These are phyloP conservation scores for Busseola fusca DNA, from an alignment of 2,888 invertebrate species.

Conservation along the genomic window DNA sequence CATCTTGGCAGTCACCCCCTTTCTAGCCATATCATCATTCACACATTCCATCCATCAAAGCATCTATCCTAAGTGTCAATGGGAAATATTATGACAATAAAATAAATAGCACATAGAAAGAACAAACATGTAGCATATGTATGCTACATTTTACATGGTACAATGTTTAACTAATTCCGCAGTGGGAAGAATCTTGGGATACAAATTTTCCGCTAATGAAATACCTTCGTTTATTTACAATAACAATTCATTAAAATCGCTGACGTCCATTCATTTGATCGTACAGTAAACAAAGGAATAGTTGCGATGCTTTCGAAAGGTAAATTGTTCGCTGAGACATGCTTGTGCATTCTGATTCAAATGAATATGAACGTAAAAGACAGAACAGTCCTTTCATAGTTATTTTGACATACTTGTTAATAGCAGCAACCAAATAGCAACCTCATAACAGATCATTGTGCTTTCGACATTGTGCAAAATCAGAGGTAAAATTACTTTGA, in stretches of 20 bases:
- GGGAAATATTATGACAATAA: background rate
- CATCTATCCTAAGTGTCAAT: background rate
- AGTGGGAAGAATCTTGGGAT: slow-evolving; percentile 9
- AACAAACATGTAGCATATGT: too few relatives aligned
- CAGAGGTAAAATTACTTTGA: background rate
- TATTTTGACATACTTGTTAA: too few relatives aligned
- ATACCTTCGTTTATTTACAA: slow-evolving; percentile 27
- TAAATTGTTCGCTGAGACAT: background rate
- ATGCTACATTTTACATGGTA: background rate
- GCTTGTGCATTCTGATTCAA: slow-evolving; percentile 13
- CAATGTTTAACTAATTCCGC: background rate
- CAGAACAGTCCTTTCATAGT: too few relatives aligned
- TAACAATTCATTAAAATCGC: slow-evolving; percentile 30
- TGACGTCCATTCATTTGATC: slow-evolving; percentile 26
- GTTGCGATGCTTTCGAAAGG: slow-evolving; percentile 15
- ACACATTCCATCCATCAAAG: too few relatives aligned
- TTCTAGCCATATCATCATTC: too few relatives aligned
- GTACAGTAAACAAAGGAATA: slow-evolving; percentile 41
- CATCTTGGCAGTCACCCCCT: too few relatives aligned
- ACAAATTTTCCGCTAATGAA: slow-evolving; percentile 41
- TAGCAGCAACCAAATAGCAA: too few relatives aligned
- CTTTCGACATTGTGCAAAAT: background rate
- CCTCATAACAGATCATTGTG: background rate
- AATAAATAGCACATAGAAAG: background rate
- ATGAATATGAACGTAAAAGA: background rate